A percentile compares a stretch with the other conserved stretches of the same genome.
Conservation (phyloP, 2,888 invertebrate species). For the Notocelia uddmanniana region DNA sequence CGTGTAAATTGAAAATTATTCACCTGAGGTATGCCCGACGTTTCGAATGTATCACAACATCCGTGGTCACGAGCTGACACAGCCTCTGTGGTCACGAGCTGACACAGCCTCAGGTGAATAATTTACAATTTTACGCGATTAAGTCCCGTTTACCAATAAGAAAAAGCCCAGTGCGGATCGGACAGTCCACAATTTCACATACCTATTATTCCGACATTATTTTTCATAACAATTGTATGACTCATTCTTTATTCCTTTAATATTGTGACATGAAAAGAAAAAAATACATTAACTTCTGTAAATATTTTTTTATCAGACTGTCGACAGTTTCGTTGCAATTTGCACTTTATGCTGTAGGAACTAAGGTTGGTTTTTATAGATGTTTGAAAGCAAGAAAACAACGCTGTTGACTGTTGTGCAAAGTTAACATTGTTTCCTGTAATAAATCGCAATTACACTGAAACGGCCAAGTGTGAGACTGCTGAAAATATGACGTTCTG, state of each 20-base stretch:
- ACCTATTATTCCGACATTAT: too few relatives aligned
- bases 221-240: neutral
- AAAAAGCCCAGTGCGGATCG: too few relatives aligned
- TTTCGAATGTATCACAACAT: too few relatives aligned
- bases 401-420: neutral
- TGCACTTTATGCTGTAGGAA: neutral
- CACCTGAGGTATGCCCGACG: too few relatives aligned
- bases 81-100: too few relatives aligned
- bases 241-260: neutral
- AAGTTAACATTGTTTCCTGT: neutral
- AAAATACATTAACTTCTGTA: neutral
- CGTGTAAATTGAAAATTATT: too few relatives aligned
- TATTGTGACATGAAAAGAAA: neutral
- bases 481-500: neutral
- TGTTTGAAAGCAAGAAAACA: conserved; percentile 3
- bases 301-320: neutral
- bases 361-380: neutral
- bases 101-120: too few relatives aligned
- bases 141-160: too few relatives aligned
- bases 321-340: neutral
- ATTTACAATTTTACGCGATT: too few relatives aligned
- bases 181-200: too few relatives aligned
- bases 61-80: too few relatives aligned
- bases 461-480: neutral
- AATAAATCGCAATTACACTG: neutral